Evolutionary conservation across 2,888 invertebrate species (phyloP).

Genomic region (Lagria hirta): DNA sequence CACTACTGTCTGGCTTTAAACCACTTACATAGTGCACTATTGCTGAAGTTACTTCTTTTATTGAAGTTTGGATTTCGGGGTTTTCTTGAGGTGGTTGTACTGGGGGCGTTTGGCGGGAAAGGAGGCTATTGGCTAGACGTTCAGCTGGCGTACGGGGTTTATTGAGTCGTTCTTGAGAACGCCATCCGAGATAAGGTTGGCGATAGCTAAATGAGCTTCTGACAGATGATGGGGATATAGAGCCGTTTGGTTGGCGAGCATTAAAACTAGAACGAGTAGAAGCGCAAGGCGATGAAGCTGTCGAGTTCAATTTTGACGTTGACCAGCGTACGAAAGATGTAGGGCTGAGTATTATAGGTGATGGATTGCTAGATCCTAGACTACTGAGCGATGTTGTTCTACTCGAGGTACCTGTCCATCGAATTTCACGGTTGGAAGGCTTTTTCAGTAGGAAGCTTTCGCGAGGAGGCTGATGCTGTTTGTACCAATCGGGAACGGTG

Average conservation of each 20-base stretch:
- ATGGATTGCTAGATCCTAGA: slow-evolving; percentile 57
- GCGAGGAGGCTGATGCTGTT: slow-evolving; percentile 68
- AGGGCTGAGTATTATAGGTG: slow-evolving; percentile 51
- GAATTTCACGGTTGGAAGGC: slow-evolving; percentile 58
- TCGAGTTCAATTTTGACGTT: slow-evolving; percentile 73
- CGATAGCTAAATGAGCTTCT: slow-evolving; percentile 79
- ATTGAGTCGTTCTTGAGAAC: slow-evolving; percentile 79
- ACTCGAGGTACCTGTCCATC: slow-evolving; percentile 62
- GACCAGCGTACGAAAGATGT: slow-evolving; percentile 68
- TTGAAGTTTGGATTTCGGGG: slow-evolving; percentile 78
- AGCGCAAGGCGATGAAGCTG: slow-evolving; percentile 72
- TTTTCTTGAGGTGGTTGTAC: slow-evolving; percentile 48
- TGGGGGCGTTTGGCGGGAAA: slow-evolving; percentile 53
- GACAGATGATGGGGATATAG: slow-evolving; percentile 65
- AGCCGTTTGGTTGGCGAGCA: slow-evolving; percentile 61
- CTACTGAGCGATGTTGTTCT: slow-evolving; percentile 86
- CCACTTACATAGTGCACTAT: slow-evolving; percentile 88
- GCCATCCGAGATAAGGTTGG: slow-evolving; percentile 89
- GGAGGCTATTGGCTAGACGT: slow-evolving; percentile 69
- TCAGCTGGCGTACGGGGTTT: slow-evolving; percentile 83
- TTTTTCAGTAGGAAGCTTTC: slow-evolving; percentile 83
- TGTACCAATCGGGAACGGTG: slow-evolving; percentile 95
- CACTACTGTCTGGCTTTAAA: slow-evolving; percentile 58
- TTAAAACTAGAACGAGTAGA: slow-evolving; percentile 73
- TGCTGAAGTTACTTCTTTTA: slow-evolving; percentile 90